A percentile compares a stretch with the other conserved stretches of the same genome.
Conservation (phyloP, 2,797 vertebrate species). For the Danio jaintianensis region DNA sequence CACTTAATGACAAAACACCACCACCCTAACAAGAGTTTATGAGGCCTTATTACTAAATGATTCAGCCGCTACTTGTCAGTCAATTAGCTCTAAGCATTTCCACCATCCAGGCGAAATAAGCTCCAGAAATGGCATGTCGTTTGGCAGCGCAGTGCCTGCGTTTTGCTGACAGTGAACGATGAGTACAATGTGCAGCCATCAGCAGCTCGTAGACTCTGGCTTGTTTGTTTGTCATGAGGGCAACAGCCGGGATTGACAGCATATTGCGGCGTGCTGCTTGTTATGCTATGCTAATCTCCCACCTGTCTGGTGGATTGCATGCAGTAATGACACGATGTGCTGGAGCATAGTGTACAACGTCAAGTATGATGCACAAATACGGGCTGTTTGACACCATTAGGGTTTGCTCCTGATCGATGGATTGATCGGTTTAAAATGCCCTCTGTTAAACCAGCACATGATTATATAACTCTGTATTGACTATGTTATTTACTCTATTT, state of each 20-base stretch:
- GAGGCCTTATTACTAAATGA: constrained; percentile 51
- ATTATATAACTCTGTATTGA: neutral
- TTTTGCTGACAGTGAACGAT: constrained; percentile 69
- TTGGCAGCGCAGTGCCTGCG: constrained; percentile 63
- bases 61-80: constrained; percentile 60
- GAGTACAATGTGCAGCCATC: constrained; percentile 57
- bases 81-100: constrained; percentile 70
- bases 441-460: neutral
- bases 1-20: constrained; percentile 16
- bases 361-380: constrained; percentile 68
- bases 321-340: constrained; percentile 60
- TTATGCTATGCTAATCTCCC: constrained; percentile 63
- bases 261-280: constrained; percentile 56
- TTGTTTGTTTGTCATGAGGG: constrained; percentile 59
- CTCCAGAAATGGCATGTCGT: constrained; percentile 59
- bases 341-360: constrained; percentile 64
- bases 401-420: neutral
- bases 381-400: constrained; percentile 65
- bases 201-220: constrained; percentile 52
- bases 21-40: constrained; percentile 31
- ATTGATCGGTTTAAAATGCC: neutral
- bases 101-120: constrained; percentile 64
- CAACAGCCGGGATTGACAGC: constrained; percentile 63
- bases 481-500: too few relatives aligned
- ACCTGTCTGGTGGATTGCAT: constrained; percentile 58